Base-by-base conservation (phyloP, 2,888 invertebrate species). In the Caenorhabditis plicata region DNA sequence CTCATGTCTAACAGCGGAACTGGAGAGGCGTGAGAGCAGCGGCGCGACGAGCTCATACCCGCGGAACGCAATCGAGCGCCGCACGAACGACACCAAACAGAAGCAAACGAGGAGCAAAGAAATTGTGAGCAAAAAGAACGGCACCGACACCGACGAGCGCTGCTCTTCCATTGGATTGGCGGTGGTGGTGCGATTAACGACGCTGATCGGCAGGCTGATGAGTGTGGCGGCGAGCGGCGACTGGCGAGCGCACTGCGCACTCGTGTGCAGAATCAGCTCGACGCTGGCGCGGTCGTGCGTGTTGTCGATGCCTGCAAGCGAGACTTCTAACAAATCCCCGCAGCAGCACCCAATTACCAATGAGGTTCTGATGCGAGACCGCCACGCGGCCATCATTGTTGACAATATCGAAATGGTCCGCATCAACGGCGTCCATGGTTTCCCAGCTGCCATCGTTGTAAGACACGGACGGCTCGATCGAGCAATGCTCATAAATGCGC, bases 1-100 rank as follows among this genome's bases (percentile, higher is more conserved):
- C 44, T 74, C 71, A 23, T 71, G 71, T 35, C 54, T 25, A 0
- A 52, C 33, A 23, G 64, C 58, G 1, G 68, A 63, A 7, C 74
- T 69, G 3, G 74, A 73, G 15, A 77, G 53, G 11, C 75, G 53
- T 25, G 77, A 77, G 44, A 77, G 48, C 22, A 77, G 49, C 17
- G 77, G 77, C 36, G 63, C 74, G 5, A 77, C 77, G 22, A 77
- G 62, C 46, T 77, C 50, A 13, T 11, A 61, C 55, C 61, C 61
- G 27, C 55, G 51, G 48, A 61, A 55, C 15, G 61, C 38, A 5
- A 49, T 46, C 2, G 54, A 61, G 36, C 55, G 32, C 32, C 51
- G 27, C 5, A 61, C 8, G 27, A 44, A 51, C 0, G 48, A 41
- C 19, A 48, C 20, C 1, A 55, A 8, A 5, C 39, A 15, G 43